Evolutionary conservation across 2,888 invertebrate genomes (phyloP).

Genomic region (Pyrrhosoma nymphula): DNA sequence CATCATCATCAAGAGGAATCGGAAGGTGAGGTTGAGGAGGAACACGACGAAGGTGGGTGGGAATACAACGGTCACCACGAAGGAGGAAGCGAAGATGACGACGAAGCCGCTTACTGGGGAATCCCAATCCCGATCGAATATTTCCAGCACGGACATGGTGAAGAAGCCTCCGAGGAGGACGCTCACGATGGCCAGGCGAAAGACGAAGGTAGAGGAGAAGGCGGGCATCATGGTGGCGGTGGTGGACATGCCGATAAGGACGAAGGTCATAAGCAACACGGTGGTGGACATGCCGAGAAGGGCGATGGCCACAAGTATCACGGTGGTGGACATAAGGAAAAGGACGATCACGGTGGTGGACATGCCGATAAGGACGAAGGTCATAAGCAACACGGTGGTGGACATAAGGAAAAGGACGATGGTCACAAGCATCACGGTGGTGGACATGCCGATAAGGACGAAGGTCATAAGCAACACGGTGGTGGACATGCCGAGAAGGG

Average conservation of each 20-base stretch:
- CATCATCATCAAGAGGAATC: not conserved
- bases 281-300: not conserved
- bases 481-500: not conserved
- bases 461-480: not conserved
- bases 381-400: not conserved
- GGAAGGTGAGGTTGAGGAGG: not conserved
- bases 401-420: not conserved
- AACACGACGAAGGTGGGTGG: not conserved
- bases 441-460: not conserved
- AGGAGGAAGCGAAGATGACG: not conserved
- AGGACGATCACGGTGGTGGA: not conserved
- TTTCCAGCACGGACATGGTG: not conserved
- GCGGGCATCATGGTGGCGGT: not conserved
- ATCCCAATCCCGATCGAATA: not conserved
- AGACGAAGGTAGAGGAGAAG: not conserved
- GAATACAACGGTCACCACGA: not conserved
- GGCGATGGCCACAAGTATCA: not conserved
- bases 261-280: not conserved
- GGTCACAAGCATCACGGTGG: not conserved
- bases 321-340: too few species aligned
- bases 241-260: not conserved
- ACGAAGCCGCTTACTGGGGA: constrained; percentile 20
- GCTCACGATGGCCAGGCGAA: not conserved
- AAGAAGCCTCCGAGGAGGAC: not conserved
- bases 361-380: not conserved